Base-by-base conservation (phyloP, 2,797 vertebrate species). In the Miichthys miiuy region DNA sequence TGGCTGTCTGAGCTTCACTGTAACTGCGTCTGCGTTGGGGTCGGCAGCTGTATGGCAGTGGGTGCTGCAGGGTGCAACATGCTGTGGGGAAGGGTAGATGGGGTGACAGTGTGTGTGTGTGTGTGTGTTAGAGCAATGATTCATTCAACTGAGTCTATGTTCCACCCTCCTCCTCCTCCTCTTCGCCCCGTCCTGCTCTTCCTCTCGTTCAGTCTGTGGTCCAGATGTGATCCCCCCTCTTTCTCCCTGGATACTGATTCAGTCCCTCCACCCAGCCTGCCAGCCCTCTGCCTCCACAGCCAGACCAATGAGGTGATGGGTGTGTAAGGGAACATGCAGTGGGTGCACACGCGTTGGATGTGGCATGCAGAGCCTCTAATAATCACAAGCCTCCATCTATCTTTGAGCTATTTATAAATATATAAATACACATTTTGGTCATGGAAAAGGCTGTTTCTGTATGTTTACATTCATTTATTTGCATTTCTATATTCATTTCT, bases 171-270 rank as follows among this genome's bases (percentile, higher is more conserved):
- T 71, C 79, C 75, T 64, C 67, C 68, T 83, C 72, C 75, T 62
- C 63, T 62, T 58, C 41, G 63, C 81, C 72, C 72, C 65, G 54
- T 65, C 61, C 41, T 66, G 30, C 74, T 86, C 76, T 64, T 79
- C 68, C 85, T 80, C 77, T 84, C 54, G 14, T 75, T 75, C 77
- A 58, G 81, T 74, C 92, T 91, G 87, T 80, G 77, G 89, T 92
- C 91, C 93, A 94, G 91, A 93, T 93, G 93, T 91, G 93, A 83
- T 87, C 75, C 64, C 81, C 60, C 70, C 21, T 48, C 63, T 80
- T 87, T 91, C 91, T 91, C 90, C 92, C 92, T 88, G 75, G 91
- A 92, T 90, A 92, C 91, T 77, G 77, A 76, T 85, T 90, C 63
- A 82, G 84, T 76, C 77, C 79, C 85, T 71, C 76, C 85, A 69